Percentiles rank a stretch among this genome's conserved stretches.
Conservation (phyloP, 2,888 invertebrate genomes). For the Cyaniris semiargus region DNA sequence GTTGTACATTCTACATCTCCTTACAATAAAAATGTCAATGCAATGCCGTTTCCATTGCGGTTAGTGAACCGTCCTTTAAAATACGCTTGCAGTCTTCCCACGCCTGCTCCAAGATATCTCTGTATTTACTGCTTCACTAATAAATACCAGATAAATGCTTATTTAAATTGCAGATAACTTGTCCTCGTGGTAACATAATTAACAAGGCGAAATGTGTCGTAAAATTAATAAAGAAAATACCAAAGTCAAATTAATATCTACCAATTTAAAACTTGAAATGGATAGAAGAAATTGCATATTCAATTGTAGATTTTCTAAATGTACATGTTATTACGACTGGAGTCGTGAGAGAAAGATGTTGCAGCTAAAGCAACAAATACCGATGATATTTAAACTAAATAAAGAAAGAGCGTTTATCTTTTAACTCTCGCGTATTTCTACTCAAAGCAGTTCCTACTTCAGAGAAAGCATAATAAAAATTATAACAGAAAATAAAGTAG, state of each 20-base stretch:
- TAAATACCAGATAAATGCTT: conserved; percentile 26
- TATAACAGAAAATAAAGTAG: background rate
- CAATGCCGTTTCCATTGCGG: conserved; percentile 45
- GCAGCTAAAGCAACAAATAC: conserved; percentile 40
- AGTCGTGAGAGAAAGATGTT: conserved; percentile 49
- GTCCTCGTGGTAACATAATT: background rate
- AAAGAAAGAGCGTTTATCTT: background rate
- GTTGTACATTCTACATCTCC: background rate
- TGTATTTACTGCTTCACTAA: conserved; percentile 36
- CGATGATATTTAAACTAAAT: background rate
- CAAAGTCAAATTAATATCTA: background rate
- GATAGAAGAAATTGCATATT: background rate
- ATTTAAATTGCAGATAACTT: conserved; percentile 7
- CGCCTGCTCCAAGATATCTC: conserved; percentile 64
- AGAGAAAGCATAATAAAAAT: conserved; percentile 8
- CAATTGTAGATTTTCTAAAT: background rate
- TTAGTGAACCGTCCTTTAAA: conserved; percentile 67
- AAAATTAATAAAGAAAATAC: background rate
- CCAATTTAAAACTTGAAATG: background rate
- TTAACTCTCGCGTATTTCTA: background rate
- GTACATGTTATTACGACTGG: conserved; percentile 59
- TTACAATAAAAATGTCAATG: conserved; percentile 30
- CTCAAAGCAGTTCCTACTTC: background rate
- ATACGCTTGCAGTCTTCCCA: conserved; percentile 61
- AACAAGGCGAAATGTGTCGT: background rate